These are phyloP conservation scores for Drosophila miranda DNA, from an alignment of 1,140 invertebrate species.

Conservation along the genomic window DNA sequence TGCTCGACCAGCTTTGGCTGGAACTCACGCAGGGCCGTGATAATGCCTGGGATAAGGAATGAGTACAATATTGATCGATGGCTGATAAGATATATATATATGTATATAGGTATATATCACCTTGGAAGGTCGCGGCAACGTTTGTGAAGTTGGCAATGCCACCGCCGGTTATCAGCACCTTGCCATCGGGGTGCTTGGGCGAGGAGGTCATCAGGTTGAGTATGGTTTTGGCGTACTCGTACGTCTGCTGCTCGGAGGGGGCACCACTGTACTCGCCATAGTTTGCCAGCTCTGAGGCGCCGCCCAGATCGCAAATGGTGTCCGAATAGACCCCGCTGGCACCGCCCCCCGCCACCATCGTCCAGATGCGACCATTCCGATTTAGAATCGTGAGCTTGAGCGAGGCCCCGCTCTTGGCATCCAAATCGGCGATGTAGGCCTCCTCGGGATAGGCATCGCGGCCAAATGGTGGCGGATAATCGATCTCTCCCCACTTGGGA, in stretches of 20 bases:
- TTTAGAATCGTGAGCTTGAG: slow-evolving; percentile 98
- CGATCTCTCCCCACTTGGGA: slow-evolving; percentile 96
- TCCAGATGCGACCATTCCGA: slow-evolving; percentile 98
- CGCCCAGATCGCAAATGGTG: slow-evolving; percentile 98
- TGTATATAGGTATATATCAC: slow-evolving; percentile 36
- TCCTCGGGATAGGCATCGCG: slow-evolving; percentile 98
- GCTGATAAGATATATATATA: slow-evolving; percentile 25
- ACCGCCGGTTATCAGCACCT: slow-evolving; percentile 98
- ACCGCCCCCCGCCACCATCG: slow-evolving; percentile 99
- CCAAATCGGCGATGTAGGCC: slow-evolving; percentile 99
- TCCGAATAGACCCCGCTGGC: slow-evolving; percentile 99
- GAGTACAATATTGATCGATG: slow-evolving; percentile 13
- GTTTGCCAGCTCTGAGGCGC: slow-evolving; percentile 96
- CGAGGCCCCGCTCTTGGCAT: slow-evolving; percentile 99
- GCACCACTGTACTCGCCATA: slow-evolving; percentile 99
- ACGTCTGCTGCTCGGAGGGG: slow-evolving; percentile 99
- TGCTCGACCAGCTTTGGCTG: slow-evolving; percentile 95
- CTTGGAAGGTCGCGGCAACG: slow-evolving; percentile 99
- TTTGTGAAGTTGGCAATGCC: slow-evolving; percentile 99
- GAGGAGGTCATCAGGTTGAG: slow-evolving; percentile 96
- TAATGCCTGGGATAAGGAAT: slow-evolving; percentile 87
- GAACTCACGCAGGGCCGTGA: slow-evolving; percentile 96
- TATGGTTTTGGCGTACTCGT: slow-evolving; percentile 99
- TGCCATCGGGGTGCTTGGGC: slow-evolving; percentile 87
- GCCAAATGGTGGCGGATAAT: slow-evolving; percentile 99